These are phyloP conservation scores for Zaprionus ghesquierei DNA, from an alignment of 1,140 invertebrate species.

Conservation along the genomic window DNA sequence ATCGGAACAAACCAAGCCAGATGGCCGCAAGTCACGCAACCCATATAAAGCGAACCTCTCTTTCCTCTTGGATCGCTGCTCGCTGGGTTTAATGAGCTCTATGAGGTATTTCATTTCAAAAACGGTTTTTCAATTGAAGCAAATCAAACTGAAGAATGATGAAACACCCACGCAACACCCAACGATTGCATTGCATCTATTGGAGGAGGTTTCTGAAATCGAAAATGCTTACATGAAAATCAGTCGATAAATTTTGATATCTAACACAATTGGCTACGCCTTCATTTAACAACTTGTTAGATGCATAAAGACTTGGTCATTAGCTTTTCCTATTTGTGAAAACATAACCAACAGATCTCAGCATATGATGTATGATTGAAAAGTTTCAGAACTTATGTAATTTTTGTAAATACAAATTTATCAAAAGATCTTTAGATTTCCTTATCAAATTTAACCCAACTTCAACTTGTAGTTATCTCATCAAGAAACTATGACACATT, in stretches of 20 bases:
- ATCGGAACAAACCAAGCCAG: slow-evolving; percentile 41
- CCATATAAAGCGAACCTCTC: slow-evolving; percentile 50
- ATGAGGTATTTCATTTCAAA: slow-evolving; percentile 47
- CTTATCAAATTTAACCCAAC: not conserved
- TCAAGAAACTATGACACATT: not conserved
- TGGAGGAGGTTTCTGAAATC: not conserved
- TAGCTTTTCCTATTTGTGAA: too few relatives aligned
- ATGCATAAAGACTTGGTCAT: not conserved
- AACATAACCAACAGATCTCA: too few relatives aligned
- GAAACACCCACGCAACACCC: slow-evolving; percentile 50
- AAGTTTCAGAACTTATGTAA: too few relatives aligned
- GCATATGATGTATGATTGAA: too few relatives aligned
- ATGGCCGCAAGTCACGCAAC: slow-evolving; percentile 74
- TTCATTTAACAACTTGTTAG: not conserved
- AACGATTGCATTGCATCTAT: not conserved
- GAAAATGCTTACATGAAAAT: not conserved
- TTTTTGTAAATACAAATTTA: too few relatives aligned
- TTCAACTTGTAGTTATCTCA: not conserved
- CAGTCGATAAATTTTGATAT: not conserved
- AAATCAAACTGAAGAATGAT: slow-evolving; percentile 60
- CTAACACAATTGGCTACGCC: not conserved
- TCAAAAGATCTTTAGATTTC: too few relatives aligned
- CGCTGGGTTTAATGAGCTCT: slow-evolving; percentile 12
- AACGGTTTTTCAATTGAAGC: slow-evolving; percentile 61
- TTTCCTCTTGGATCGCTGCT: not conserved